Conservation (phyloP, 2,113 vertebrate genomes). For the Spheniscus mendiculus region DNA sequence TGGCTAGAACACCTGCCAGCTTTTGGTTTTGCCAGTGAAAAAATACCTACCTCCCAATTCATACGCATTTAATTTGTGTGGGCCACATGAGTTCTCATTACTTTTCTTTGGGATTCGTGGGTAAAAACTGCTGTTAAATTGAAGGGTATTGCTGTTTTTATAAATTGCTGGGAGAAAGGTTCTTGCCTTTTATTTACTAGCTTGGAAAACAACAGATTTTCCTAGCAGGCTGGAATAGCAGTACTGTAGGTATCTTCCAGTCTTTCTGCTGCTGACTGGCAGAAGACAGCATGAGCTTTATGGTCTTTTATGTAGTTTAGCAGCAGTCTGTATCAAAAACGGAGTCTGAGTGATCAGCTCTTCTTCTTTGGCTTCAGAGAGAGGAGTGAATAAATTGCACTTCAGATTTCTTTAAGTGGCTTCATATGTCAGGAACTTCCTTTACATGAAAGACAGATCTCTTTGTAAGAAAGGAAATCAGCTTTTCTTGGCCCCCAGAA, state of each 20-base stretch:
- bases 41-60: not conserved
- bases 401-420: not conserved
- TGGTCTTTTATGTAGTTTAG: not conserved
- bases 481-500: not conserved
- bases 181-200: not conserved
- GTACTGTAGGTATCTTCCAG: not conserved
- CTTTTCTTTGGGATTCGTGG: accelerated
- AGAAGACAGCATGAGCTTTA: not conserved
- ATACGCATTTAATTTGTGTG: not conserved
- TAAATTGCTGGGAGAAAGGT: not conserved
- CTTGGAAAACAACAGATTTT: not conserved
- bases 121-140: not conserved
- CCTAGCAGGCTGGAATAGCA: not conserved
- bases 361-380: not conserved
- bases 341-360: not conserved
- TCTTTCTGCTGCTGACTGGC: not conserved
- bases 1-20: not conserved
- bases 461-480: not conserved
- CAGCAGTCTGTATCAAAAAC: not conserved
- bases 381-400: not conserved
- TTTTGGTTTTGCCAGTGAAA: not conserved
- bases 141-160: not conserved
- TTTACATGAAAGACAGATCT: not conserved
- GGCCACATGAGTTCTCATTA: not conserved
- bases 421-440: not conserved